Percentiles rank a stretch among this genome's conserved stretches.
These are phyloP conservation scores for Microctenopoma lineatum DNA, from an alignment of 2,797 vertebrate species.

Conservation along the genomic window DNA sequence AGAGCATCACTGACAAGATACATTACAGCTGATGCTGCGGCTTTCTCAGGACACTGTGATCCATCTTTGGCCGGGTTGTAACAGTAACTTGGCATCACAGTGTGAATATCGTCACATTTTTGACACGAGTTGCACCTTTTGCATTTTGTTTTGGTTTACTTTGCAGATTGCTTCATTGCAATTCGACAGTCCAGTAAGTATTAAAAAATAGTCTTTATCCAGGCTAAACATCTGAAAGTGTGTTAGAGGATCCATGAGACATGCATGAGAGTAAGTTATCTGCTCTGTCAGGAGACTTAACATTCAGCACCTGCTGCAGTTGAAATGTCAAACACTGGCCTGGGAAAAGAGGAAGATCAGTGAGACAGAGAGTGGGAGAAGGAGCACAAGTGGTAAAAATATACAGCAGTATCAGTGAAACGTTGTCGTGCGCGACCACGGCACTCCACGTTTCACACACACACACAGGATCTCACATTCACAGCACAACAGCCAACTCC, in stretches of 20 bases:
- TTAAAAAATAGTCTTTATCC: constrained; percentile 5
- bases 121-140: constrained; percentile 1
- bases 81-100: constrained; percentile 28
- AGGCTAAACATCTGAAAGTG: constrained; percentile 24
- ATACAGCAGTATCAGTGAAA: constrained; percentile 44
- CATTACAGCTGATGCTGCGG: constrained; percentile 47
- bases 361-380: background rate
- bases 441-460: constrained; percentile 15
- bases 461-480: constrained; percentile 34
- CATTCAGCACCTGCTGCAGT: constrained; percentile 54
- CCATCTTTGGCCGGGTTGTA: constrained; percentile 32
- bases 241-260: constrained; percentile 40
- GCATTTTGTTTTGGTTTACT: constrained; percentile 13
- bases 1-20: constrained; percentile 59
- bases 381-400: constrained; percentile 35
- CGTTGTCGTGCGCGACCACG: constrained; percentile 29
- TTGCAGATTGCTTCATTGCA: constrained; percentile 38
- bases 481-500: constrained; percentile 11
- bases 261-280: constrained; percentile 23
- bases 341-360: constrained; percentile 33
- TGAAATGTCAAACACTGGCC: constrained; percentile 65
- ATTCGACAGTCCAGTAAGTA: background rate
- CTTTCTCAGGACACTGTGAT: constrained; percentile 45
- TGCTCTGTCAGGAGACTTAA: constrained; percentile 29
- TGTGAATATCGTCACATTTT: constrained; percentile 25